Evolutionary conservation across 1,140 invertebrate genomes (phyloP).

Genomic region (Drosophila bipectinata): DNA sequence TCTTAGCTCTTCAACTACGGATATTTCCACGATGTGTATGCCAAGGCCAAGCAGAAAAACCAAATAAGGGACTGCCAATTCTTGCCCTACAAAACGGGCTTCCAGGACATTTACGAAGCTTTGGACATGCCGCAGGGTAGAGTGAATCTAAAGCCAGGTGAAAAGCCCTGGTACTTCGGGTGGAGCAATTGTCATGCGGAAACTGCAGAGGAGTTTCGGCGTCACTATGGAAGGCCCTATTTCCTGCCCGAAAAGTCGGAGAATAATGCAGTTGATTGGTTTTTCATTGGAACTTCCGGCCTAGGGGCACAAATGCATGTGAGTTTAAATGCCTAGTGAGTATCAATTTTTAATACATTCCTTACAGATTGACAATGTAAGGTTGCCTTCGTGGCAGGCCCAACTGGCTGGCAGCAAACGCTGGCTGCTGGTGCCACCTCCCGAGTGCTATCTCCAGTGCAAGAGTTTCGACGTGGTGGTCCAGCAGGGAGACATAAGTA

Average conservation of each 20-base stretch:
- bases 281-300: slow-evolving; percentile 97
- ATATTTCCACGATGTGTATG: slow-evolving; percentile 92
- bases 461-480: slow-evolving; percentile 88
- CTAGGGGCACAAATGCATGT: slow-evolving; percentile 97
- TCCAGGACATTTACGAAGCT: slow-evolving; percentile 88
- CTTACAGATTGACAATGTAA: slow-evolving; percentile 94
- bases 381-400: slow-evolving; percentile 97
- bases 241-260: slow-evolving; percentile 94
- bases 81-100: slow-evolving; percentile 95
- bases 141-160: slow-evolving; percentile 86
- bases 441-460: slow-evolving; percentile 94
- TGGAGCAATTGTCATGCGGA: slow-evolving; percentile 96
- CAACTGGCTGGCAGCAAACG: slow-evolving; percentile 93
- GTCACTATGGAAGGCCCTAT: slow-evolving; percentile 93
- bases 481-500: slow-evolving; percentile 95
- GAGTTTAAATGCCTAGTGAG: slow-evolving; percentile 53
- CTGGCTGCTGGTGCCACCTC: slow-evolving; percentile 94
- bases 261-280: slow-evolving; percentile 95
- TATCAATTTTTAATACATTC: background rate
- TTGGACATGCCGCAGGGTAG: slow-evolving; percentile 90
- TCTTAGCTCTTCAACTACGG: slow-evolving; percentile 87
- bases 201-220: slow-evolving; percentile 89
- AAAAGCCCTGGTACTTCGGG: slow-evolving; percentile 93
- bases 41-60: slow-evolving; percentile 85
- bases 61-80: slow-evolving; percentile 91